Base-by-base conservation (phyloP, 2,888 invertebrate genomes). In the Lepidocyrtinus sp. region DNA sequence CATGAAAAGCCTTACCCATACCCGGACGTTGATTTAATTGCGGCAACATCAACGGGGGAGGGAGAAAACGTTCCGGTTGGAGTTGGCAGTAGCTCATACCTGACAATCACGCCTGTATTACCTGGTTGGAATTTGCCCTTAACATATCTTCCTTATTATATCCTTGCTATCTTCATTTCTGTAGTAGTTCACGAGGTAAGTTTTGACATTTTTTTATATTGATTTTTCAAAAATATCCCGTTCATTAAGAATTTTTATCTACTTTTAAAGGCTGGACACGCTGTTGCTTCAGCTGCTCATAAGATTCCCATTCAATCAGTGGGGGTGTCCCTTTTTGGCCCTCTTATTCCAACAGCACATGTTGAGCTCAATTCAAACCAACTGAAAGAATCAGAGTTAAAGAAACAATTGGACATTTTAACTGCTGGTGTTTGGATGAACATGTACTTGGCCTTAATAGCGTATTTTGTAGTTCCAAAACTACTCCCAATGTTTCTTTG, bases 381-480 rank as follows among this genome's bases (percentile, higher is more conserved):
- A 64, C 61, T 86, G 27, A 82, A 77, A 46, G 86, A 86, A 64
- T 81, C 85, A 0, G 71, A 76, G 12, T 62, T 86, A 19, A 83
- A 83, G 50, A 85, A 85, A 61, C 86, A 86, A 63, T 62, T 86
- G 46, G 86, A 86, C 64, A 86, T 86, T 78, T 71, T 86, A 21
- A 85, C 86, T n/a, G 85, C 86, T 15, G 82, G 82, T 9, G 85
- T 86, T 17, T 86, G 85, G 86, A 85, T 85, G 85, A 86, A 86
- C 68, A 81, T 85, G 65, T 85, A 85, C 55, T 68, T 86, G 15
- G 84, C 85, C 27, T 65, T 85, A 1, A 84, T 86, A n/a, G 82
- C 85, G 2, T 86, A 85, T 62, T 84, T 86, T 64, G 75, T 86
- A 1, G 83, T 85, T 67, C 86, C 86, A 21, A 83, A 82, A 76